Conservation (phyloP, 2,113 vertebrate genomes). For the Planiliza haematocheilus region DNA sequence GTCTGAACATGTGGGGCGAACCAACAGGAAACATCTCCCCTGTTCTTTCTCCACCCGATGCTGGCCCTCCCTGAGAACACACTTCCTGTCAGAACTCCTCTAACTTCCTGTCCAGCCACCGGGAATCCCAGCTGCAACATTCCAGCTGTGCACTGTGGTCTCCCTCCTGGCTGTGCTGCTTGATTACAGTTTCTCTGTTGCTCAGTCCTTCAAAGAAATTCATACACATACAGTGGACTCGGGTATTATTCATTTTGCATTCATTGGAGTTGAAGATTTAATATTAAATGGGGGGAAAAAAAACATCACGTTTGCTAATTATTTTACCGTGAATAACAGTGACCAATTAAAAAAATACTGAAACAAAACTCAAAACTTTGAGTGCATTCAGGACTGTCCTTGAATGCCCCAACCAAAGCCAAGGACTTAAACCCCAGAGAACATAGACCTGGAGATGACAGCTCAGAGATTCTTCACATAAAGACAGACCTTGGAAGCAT, state of each 20-base stretch:
- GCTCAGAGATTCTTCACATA: background rate
- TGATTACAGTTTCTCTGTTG: slow-evolving; percentile 27
- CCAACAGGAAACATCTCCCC: slow-evolving; percentile 78
- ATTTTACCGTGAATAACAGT: background rate
- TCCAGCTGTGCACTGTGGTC: slow-evolving; percentile 69
- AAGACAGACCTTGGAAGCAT: background rate
- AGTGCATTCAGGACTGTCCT: background rate
- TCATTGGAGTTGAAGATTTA: too few species aligned
- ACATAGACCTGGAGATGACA: background rate
- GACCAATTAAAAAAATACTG: background rate
- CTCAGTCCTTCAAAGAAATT: slow-evolving; percentile 12
- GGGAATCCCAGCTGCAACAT: slow-evolving; percentile 82
- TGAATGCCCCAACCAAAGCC: background rate
- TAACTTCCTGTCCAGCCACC: slow-evolving; percentile 81
- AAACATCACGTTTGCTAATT: background rate
- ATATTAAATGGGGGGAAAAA: too few species aligned
- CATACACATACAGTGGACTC: slow-evolving; percentile 6
- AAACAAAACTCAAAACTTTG: too few species aligned
- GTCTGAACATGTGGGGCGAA: slow-evolving; percentile 57
- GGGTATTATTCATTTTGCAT: background rate
- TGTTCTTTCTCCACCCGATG: slow-evolving; percentile 55
- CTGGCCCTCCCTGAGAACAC: slow-evolving; percentile 75
- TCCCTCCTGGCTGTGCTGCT: slow-evolving; percentile 32
- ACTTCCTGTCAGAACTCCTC: slow-evolving; percentile 81
- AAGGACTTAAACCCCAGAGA: background rate